Evolutionary conservation across 2,797 vertebrate genomes (phyloP).

Genomic region (Gymnothorax javanicus): DNA sequence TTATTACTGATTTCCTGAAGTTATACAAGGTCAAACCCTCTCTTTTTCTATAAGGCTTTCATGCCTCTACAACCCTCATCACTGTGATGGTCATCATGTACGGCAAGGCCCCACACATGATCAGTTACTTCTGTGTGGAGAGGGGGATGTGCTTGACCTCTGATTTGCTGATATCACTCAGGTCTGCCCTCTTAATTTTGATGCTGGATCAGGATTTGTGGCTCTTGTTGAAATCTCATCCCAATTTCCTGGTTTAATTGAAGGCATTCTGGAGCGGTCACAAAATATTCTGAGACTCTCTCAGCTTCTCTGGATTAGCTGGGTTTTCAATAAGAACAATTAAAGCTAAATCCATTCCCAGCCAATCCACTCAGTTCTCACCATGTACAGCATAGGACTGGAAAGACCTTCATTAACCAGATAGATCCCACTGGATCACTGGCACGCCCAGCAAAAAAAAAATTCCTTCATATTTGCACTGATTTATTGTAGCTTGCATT

Average conservation of each 20-base stretch:
- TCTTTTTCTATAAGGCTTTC: neutral
- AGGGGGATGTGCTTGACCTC: neutral
- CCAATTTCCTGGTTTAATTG: neutral
- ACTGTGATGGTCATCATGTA: neutral
- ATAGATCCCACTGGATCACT: neutral
- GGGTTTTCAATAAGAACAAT: neutral
- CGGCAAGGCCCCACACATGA: neutral
- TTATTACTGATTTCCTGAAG: neutral
- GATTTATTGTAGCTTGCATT: no score
- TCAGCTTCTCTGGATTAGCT: neutral
- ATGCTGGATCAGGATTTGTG: neutral
- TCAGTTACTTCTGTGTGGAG: neutral
- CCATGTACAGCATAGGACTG: neutral
- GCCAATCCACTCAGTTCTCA: neutral
- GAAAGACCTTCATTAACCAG: neutral
- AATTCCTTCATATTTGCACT: neutral
- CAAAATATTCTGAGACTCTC: neutral
- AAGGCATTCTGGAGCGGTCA: neutral
- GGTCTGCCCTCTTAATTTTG: neutral
- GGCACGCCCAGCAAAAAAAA: neutral
- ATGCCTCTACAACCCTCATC: neutral
- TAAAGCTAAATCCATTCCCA: neutral
- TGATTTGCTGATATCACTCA: neutral
- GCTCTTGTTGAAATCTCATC: neutral
- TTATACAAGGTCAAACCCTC: neutral